These are phyloP conservation scores for Rhinichthys osculus DNA, from an alignment of 2,797 vertebrate genomes.

Conservation along the genomic window DNA sequence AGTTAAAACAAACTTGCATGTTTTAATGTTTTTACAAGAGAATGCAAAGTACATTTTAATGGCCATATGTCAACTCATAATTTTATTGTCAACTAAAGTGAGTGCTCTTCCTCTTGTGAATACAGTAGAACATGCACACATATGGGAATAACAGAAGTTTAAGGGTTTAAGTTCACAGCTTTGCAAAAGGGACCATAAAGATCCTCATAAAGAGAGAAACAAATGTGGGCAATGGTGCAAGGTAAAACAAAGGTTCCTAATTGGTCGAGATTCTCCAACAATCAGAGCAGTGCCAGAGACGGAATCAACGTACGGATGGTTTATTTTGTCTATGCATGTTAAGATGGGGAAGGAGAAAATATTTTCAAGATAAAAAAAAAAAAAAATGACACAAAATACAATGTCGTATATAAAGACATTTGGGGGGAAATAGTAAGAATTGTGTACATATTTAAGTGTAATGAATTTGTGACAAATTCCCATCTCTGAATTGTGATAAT, in stretches of 20 bases:
- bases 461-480: neutral
- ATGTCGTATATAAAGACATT: conserved; percentile 2
- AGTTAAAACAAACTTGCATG: conserved; percentile 10
- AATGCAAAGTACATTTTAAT: conserved; percentile 39
- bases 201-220: conserved; percentile 37
- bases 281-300: neutral
- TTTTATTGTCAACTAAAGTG: conserved; percentile 42
- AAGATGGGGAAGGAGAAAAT: neutral
- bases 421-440: neutral
- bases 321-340: conserved; percentile 4
- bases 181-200: conserved; percentile 72
- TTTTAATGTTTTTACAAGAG: conserved; percentile 1
- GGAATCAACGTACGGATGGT: neutral
- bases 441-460: conserved; percentile 17
- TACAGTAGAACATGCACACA: conserved; percentile 68
- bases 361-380: neutral
- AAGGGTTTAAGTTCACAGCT: conserved; percentile 78
- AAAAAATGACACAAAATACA: conserved; percentile 9
- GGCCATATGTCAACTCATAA: conserved; percentile 27
- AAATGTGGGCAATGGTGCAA: neutral
- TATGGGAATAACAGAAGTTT: conserved; percentile 58
- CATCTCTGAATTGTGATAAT: conserved; percentile 21
- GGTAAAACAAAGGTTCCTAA: conserved; percentile 23
- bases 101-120: conserved; percentile 36
- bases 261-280: neutral